A percentile compares a stretch with the other conserved stretches of the same genome.
Conservation (phyloP, 1,140 invertebrate species). For the Ganaspis sp. region DNA sequence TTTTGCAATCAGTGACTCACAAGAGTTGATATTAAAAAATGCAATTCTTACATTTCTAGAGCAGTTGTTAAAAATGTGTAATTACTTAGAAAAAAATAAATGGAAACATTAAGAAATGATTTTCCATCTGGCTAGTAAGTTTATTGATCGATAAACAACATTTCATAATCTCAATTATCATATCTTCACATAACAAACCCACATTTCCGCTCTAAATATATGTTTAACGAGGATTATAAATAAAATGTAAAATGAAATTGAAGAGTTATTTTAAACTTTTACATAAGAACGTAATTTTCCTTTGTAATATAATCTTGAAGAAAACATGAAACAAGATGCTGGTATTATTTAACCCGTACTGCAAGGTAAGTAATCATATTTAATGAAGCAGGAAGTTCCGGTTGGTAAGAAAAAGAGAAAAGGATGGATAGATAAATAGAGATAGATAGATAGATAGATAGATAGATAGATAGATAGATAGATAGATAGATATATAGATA, state of each 20-base stretch:
- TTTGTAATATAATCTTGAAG: slow-evolving; percentile 36
- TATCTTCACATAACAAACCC: neutral
- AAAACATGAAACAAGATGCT: neutral
- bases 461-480: neutral
- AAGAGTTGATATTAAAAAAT: neutral
- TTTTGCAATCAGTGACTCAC: neutral
- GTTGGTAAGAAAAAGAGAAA: slow-evolving; percentile 36
- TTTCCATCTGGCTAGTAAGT: neutral
- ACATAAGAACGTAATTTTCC: slow-evolving; percentile 42
- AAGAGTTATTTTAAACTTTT: neutral
- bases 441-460: slow-evolving; percentile 37
- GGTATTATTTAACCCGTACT: slow-evolving; percentile 49
- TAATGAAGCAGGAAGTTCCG: slow-evolving; percentile 57
- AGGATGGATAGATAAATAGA: neutral
- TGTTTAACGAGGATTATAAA: neutral
- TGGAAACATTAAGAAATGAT: neutral
- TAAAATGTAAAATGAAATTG: neutral
- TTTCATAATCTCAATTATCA: neutral
- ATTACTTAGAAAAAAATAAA: neutral
- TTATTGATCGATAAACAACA: neutral
- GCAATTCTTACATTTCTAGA: neutral
- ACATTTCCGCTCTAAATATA: slow-evolving; percentile 10
- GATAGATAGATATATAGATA: slow-evolving; percentile 26
- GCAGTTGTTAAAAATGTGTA: neutral
- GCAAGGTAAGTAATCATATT: slow-evolving; percentile 54